Evolutionary conservation across 2,113 vertebrate species (phyloP), one percentile per base, ranked within the genome.

Genomic region (Melierax canorus): DNA sequence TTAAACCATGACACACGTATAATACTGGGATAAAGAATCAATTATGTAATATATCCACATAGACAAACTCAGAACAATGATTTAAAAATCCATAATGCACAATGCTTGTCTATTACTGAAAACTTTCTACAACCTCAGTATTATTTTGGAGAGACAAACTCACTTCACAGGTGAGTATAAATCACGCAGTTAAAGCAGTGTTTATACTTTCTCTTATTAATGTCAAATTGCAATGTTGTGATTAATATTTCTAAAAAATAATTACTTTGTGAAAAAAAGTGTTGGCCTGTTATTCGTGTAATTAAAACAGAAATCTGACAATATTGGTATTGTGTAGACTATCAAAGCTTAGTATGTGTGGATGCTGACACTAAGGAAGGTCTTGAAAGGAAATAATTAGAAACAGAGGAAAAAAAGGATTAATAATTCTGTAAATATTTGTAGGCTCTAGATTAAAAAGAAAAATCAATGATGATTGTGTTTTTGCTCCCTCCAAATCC

Each of bases 401-500:
- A 88, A 95, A 75, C 6, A 39, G 34, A 58, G 15, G 32, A 50
- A 45, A 27, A 67, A 59, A 71, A 85, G 5, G 3, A 68, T 72
- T 64, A 24, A 82, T 86, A 92, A 68, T 68, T 84, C 56, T 76
- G 66, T 72, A 93, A 94, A 92, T 92, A 88, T 95, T 90, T 95
- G 34, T 62, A 80, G 29, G 23, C 14, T 59, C n/a, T 88, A 59
- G 41, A 88, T 84, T 94, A 83, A 69, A 85, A 77, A 84, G 14
- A 95, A 93, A 96, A 92, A 97, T 94, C 91, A 86, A 96, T 92
- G 17, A 30, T 73, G 55, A 71, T 36, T 96, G 26, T 63, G 41
- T 9, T 91, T 94, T 94, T 82, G 8, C 26, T 94, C 34, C 20
- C 36, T 95, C 50, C 7, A 95, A 94, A 71, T 75, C 36, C 43